Evolutionary conservation across 2,797 vertebrate species (phyloP), one percentile per base, ranked within the genome.

Genomic region (Atherinosoma microstoma): DNA sequence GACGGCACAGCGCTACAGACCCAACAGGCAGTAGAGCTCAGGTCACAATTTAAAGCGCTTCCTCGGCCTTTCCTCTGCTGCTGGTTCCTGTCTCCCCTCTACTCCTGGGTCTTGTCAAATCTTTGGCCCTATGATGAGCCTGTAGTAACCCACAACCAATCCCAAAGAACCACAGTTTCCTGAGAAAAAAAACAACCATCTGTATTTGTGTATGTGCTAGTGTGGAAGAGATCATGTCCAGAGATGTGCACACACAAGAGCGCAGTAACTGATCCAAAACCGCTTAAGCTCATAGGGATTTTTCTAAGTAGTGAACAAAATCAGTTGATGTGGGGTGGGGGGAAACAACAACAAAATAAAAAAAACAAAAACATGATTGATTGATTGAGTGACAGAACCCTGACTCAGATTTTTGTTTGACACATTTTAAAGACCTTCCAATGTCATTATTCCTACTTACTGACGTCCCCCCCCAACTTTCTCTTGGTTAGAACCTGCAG

Each of bases 401-500:
- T 0, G 75, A 38, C 57, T 75, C 76, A 59, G 68, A 79, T 81
- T 75, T 80, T 86, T 89, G 56, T 79, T 34, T 89, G 86, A 89
- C 84, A 86, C 75, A 16, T 73, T 88, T 75, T 80, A 83, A 88
- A 89, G 84, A 40, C 70, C 64, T 79, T 81, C 64, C 45, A 76
- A 27, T 67, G 38, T 67, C 76, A 18, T 68, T 45, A 70, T 70
- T 47, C 38, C 69, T 63, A 70, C 71, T 84, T 62, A 57, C 57
- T 74, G n/a, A 64, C 42, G 58, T 83, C 10, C 36, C 3, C 40
- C 40, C 27, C 13, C 58, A 1, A 27, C 27, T 70, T 61, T 83
- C 56, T 70, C 20, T 78, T 57, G 9, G 53, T 45, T 80, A 99
- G 98, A 99, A 99, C 90, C 94, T 99, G 91, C 98, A 98, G 84